Evolutionary conservation across 2,888 invertebrate species (phyloP), one percentile per base, ranked within the genome.

Genomic region (Invenusta paracnida): DNA sequence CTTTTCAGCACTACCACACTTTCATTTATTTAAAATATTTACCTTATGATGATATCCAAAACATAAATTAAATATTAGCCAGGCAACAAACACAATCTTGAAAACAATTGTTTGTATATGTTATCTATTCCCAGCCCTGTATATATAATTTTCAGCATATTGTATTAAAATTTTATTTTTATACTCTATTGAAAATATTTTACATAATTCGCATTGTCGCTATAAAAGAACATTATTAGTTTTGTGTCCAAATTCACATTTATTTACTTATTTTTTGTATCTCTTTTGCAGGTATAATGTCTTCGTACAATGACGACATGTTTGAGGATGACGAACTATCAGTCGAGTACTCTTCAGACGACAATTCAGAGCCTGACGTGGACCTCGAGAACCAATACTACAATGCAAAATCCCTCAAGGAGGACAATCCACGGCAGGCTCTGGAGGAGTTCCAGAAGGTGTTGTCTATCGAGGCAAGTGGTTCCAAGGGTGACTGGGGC

Each of bases 351-450:
- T 98, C 98, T 0, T 98, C 99, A 92, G 98, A 99, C 90, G 97
- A 97, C 89, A 98, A 98, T 91, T 97, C 97, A 0, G 99, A 99
- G 91, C 98, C 98, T 0, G 98, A 99, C 93, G 98, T 99, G 23
- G 98, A 99, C 92, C 93, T 99, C 88, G 99, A 99, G 92, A 99
- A 99, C 92, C 98, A 99, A 92, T 99, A 99, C 93, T 99, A 99
- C 92, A 98, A 98, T 91, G 98, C 98, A 88, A 99, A 99, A 92
- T 96, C 98, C 0, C 92, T 98, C 84, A 99, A 99, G 90, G 98
- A 99, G 92, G 97, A 97, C 92, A 96, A 97, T 91, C 97, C 98
- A 0, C 94, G 94, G 89, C 94, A 94, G 11, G 98, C 99, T 0
- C 92, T 99, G 87, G 94, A 95, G 87, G 97, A 96, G 89, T 99